Percentiles rank a stretch among this genome's conserved stretches.
Evolutionary conservation across 1,140 invertebrate genomes (phyloP).

Genomic region (Cotesia chilonis): DNA sequence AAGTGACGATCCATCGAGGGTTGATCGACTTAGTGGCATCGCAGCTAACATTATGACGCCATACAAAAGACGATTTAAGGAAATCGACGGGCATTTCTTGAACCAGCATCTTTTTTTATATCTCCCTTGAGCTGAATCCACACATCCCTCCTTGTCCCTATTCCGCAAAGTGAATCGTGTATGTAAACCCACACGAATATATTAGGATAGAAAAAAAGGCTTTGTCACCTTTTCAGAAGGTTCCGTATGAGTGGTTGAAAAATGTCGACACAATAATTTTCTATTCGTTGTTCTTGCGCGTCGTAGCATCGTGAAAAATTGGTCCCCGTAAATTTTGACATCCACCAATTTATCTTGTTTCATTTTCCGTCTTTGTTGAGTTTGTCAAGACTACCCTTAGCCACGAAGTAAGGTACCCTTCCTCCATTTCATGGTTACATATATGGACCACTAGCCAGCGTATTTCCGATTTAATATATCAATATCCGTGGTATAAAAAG

Average conservation of each 20-base stretch:
- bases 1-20: conserved; percentile 43
- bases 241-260: conserved; percentile 61
- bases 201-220: conserved; percentile 1
- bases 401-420: no score
- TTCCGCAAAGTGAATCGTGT: no score
- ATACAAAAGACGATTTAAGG: conserved; percentile 45
- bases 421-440: no score
- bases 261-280: conserved; percentile 47
- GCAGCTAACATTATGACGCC: conserved; percentile 45
- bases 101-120: conserved; percentile 21
- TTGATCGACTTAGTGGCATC: conserved; percentile 45
- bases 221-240: conserved; percentile 35
- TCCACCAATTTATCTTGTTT: conserved; percentile 54
- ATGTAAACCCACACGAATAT: conserved; percentile 22
- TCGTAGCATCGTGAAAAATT: conserved; percentile 56
- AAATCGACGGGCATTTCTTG: conserved; percentile 49
- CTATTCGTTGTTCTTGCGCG: conserved; percentile 44
- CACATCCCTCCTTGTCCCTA: conserved; percentile 8
- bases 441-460: conserved; percentile 5
- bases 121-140: conserved; percentile 13
- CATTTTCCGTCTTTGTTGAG: conserved; percentile 26
- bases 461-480: conserved; percentile 50
- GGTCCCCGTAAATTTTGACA: conserved; percentile 58
- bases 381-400: no score
- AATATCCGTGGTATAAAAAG: conserved; percentile 50